Evolutionary conservation across 2,113 vertebrate species (phyloP).

Genomic region (Strix aluco): DNA sequence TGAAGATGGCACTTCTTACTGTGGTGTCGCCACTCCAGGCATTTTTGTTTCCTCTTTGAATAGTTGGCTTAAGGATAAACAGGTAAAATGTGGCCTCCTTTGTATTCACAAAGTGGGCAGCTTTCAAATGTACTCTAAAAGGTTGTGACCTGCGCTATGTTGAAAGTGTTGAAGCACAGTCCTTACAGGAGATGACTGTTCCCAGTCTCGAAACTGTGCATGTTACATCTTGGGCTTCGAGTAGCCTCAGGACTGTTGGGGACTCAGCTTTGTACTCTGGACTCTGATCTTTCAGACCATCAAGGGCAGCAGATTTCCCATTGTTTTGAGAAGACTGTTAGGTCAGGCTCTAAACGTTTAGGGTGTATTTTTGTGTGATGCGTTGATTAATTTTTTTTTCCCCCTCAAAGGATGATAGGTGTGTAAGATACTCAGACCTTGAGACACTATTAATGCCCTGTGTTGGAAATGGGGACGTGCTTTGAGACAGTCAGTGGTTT

Average conservation of each 20-base stretch:
- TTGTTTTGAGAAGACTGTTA: background rate
- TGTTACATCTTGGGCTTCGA: background rate
- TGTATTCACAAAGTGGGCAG: background rate
- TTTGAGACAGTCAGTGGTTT: background rate
- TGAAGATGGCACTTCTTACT: accelerated
- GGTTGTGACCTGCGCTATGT: background rate
- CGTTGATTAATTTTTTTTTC: too few relatives aligned
- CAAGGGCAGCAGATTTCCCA: background rate
- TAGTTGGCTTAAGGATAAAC: background rate
- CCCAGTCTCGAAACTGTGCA: accelerated
- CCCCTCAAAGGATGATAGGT: too few relatives aligned
- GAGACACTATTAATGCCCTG: accelerated
- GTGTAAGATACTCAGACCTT: background rate
- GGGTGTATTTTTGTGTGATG: background rate
- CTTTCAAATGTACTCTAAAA: background rate
- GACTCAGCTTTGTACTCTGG: background rate
- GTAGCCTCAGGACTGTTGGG: background rate
- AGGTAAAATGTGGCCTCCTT: background rate
- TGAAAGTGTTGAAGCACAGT: background rate
- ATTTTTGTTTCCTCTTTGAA: background rate
- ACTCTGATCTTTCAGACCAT: background rate
- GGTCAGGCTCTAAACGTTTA: background rate
- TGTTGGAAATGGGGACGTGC: background rate
- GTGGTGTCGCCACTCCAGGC: background rate
- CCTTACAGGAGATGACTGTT: background rate